Evolutionary conservation across 2,888 invertebrate species (phyloP).

Genomic region (Deilephila elpenor): DNA sequence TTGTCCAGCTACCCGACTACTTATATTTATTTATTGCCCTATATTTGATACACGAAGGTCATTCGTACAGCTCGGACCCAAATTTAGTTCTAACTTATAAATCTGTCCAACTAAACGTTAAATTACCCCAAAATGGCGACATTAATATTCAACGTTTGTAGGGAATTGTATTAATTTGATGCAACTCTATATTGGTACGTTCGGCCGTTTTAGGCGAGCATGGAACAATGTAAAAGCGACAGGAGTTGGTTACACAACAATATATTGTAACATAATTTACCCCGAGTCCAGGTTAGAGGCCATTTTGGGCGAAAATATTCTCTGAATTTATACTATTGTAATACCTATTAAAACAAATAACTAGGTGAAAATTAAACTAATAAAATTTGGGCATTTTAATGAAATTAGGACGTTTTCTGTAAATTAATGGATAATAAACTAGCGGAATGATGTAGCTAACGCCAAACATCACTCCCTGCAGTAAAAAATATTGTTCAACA

Average conservation of each 20-base stretch:
- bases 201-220: conserved; percentile 4
- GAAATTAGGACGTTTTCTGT: too few relatives aligned
- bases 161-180: conserved; percentile 31
- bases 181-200: conserved; percentile 27
- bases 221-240: conserved; percentile 15
- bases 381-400: not conserved
- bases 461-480: too few relatives aligned
- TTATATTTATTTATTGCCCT: not conserved
- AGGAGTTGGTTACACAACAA: conserved; percentile 1
- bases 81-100: conserved; percentile 26
- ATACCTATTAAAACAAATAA: not conserved
- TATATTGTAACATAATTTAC: conserved; percentile 19
- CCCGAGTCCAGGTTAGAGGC: not conserved
- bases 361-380: not conserved
- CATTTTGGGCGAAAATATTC: not conserved
- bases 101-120: conserved; percentile 34
- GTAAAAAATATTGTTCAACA: too few relatives aligned
- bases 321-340: not conserved
- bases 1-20: too few relatives aligned
- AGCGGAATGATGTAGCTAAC: too few relatives aligned
- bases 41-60: not conserved
- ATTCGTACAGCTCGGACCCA: conserved; percentile 1
- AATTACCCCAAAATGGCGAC: conserved; percentile 24
- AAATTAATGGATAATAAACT: too few relatives aligned
- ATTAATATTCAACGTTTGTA: conserved; percentile 32